Evolutionary conservation across 2,113 vertebrate species (phyloP).

Genomic region (Miniopterus natalensis): DNA sequence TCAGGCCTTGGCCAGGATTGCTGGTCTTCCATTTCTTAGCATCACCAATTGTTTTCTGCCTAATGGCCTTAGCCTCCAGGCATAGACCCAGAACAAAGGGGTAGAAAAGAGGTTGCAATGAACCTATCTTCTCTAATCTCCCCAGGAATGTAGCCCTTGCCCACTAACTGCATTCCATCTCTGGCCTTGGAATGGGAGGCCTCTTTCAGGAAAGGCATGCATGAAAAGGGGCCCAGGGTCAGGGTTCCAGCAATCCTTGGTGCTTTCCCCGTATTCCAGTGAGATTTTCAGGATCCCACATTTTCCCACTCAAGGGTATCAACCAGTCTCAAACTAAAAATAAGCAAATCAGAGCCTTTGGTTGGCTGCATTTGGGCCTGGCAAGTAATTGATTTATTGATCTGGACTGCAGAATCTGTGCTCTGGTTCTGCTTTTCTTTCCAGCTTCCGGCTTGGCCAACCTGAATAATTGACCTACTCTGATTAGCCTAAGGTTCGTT

Average conservation of each 20-base stretch:
- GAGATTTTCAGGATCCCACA: conserved; percentile 6
- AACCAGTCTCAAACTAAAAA: neutral
- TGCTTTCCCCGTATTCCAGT: neutral
- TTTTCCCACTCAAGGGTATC: neutral
- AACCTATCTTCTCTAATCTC: conserved; percentile 57
- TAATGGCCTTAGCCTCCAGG: conserved; percentile 52
- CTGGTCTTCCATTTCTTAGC: neutral
- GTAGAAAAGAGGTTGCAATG: neutral
- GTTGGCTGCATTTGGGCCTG: neutral
- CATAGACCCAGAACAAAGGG: conserved; percentile 28
- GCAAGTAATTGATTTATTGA: neutral
- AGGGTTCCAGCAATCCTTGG: neutral
- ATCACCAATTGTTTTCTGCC: neutral
- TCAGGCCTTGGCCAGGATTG: neutral
- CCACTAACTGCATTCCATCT: conserved; percentile 60
- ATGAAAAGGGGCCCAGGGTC: conserved; percentile 23
- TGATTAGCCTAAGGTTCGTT: neutral
- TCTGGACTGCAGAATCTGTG: conserved; percentile 23
- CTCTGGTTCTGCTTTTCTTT: neutral
- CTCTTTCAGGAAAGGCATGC: neutral
- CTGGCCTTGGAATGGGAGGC: neutral
- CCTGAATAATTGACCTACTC: neutral
- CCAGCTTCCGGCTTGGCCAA: neutral
- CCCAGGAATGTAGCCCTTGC: conserved; percentile 60
- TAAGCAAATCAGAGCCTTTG: neutral